Conservation (phyloP, 2,113 vertebrate genomes). For the Cinclus cinclus region DNA sequence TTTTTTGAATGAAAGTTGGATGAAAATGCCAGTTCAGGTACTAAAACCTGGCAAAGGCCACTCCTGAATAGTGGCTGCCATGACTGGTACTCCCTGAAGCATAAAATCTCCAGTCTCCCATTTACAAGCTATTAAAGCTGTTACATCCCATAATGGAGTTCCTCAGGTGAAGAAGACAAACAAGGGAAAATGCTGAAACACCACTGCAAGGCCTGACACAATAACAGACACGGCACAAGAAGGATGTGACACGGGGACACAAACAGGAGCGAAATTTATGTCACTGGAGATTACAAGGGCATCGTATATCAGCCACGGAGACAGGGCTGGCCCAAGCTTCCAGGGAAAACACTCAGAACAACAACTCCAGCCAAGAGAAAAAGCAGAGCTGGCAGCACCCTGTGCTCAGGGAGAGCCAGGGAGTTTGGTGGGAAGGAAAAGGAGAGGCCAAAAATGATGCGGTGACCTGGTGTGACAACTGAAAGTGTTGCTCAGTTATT, state of each 20-base stretch:
- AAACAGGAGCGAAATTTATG: slow-evolving; percentile 62
- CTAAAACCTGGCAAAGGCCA: background rate
- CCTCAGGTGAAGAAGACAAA: slow-evolving; percentile 56
- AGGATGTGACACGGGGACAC: slow-evolving; percentile 42
- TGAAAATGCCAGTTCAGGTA: background rate
- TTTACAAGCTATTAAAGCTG: slow-evolving; percentile 43
- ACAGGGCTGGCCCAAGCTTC: background rate
- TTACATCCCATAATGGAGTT: slow-evolving; percentile 50
- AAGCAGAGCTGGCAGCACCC: background rate
- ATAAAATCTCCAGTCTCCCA: background rate
- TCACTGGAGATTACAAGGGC: slow-evolving; percentile 41
- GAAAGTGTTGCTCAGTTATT: background rate
- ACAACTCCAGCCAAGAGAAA: background rate
- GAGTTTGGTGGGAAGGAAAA: background rate
- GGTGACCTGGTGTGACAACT: background rate
- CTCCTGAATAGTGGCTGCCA: background rate
- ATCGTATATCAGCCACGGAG: slow-evolving; percentile 13
- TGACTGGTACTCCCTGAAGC: background rate
- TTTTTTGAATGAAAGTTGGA: background rate
- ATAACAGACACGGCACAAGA: slow-evolving; percentile 18
- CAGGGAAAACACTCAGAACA: background rate
- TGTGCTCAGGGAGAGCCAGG: fast-evolving
- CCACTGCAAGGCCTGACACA: background rate
- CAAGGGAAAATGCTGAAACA: background rate
- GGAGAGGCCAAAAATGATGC: background rate